phyloP scores from a whole-genome alignment of 1,140 invertebrate genomes.

The Diachasmimorpha longicaudata region DNA sequence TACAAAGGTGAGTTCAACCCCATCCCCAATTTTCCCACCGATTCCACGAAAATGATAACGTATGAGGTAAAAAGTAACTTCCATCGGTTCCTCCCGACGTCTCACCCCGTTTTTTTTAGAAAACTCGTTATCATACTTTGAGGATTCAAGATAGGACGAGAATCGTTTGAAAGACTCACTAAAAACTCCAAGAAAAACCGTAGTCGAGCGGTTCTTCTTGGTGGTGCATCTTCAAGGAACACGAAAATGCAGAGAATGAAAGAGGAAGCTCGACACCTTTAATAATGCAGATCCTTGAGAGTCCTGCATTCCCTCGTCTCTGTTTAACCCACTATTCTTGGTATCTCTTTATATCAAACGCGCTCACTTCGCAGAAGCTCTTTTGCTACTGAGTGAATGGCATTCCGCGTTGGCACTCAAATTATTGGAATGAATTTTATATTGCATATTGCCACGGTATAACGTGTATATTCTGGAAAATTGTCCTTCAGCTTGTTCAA shows the following conservation, averaged over 20 bases:
- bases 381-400: not conserved
- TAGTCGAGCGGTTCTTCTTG: not conserved
- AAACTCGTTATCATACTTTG: conserved; percentile 17
- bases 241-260: conserved; percentile 15
- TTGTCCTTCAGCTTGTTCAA: not conserved
- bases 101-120: not conserved
- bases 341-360: not conserved
- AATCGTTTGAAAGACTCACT: conserved; percentile 14
- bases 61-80: conserved; percentile 3
- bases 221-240: not conserved
- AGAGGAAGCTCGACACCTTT: conserved; percentile 29
- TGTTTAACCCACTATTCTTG: not conserved
- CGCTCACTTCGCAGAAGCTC: not conserved
- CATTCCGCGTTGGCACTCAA: not conserved
- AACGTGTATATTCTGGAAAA: not conserved
- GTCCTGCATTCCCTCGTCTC: not conserved
- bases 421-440: conserved; percentile 12
- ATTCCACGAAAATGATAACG: conserved; percentile 2
- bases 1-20: conserved; percentile 81
- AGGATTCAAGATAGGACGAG: not conserved
- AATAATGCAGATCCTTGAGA: conserved; percentile 34
- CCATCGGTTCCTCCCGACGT: not conserved
- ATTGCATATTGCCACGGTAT: not conserved
- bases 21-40: not conserved
- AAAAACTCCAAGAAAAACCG: not conserved